Evolutionary conservation across 2,888 invertebrate genomes (phyloP).

Genomic region (Eupithecia inturbata): DNA sequence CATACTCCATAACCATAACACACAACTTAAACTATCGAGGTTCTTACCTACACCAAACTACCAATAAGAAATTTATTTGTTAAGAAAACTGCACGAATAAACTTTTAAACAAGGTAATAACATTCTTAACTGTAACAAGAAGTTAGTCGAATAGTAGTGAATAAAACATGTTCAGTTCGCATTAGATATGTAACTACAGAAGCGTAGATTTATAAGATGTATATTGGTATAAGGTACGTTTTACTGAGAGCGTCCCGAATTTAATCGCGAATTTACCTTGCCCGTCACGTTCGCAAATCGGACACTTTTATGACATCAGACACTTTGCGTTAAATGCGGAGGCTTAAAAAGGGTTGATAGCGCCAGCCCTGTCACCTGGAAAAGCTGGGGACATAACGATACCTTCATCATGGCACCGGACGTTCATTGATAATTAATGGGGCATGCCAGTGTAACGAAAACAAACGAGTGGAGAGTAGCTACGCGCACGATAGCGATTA

Average conservation of each 20-base stretch:
- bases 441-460: slow-evolving; percentile 81
- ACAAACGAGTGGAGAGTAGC: slow-evolving; percentile 76
- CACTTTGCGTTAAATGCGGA: slow-evolving; percentile 80
- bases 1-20: slow-evolving; percentile 24
- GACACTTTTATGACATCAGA: slow-evolving; percentile 83
- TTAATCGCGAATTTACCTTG: slow-evolving; percentile 76
- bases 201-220: slow-evolving; percentile 22
- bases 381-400: slow-evolving; percentile 75
- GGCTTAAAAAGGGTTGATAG: slow-evolving; percentile 84
- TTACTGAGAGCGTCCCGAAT: slow-evolving; percentile 62
- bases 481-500: slow-evolving; percentile 82
- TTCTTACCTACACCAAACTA: slow-evolving; percentile 26
- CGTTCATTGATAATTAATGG: slow-evolving; percentile 84
- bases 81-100: slow-evolving; percentile 41
- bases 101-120: slow-evolving; percentile 46
- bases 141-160: slow-evolving; percentile 41
- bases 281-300: slow-evolving; percentile 78
- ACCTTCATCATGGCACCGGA: slow-evolving; percentile 81
- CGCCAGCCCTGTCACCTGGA: slow-evolving; percentile 80
- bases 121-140: slow-evolving; percentile 45
- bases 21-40: slow-evolving; percentile 31
- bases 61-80: slow-evolving; percentile 43
- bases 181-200: slow-evolving; percentile 26
- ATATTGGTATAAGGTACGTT: slow-evolving; percentile 9
- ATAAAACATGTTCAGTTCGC: slow-evolving; percentile 41